Percentiles rank a stretch among this genome's conserved stretches.
Evolutionary conservation across 2,797 vertebrate genomes (phyloP).

Genomic region (Epinephelus coioides): DNA sequence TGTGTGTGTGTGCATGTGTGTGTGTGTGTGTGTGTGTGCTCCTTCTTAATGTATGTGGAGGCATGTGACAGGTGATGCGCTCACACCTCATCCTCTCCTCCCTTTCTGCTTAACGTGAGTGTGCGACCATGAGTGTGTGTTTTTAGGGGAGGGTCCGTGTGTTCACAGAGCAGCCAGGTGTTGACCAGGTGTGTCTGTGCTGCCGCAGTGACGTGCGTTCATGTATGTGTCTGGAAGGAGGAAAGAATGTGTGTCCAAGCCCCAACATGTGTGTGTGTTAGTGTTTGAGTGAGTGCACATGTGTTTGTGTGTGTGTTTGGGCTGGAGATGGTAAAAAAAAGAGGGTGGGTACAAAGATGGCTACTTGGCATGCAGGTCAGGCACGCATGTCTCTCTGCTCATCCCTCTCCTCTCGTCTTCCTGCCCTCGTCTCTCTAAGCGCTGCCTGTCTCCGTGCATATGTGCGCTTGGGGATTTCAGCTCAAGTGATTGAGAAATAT

Average conservation of each 20-base stretch:
- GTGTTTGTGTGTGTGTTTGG: slow-evolving; percentile 44
- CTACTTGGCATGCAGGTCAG: slow-evolving; percentile 85
- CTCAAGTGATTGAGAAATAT: slow-evolving; percentile 72
- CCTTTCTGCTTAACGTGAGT: background rate
- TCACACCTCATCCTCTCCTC: background rate
- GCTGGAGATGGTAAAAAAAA: slow-evolving; percentile 16
- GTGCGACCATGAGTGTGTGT: background rate
- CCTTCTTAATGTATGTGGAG: background rate
- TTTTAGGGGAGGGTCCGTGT: slow-evolving; percentile 17
- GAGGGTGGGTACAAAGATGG: slow-evolving; percentile 78
- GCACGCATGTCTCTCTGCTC: slow-evolving; percentile 58
- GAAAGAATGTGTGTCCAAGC: no score
- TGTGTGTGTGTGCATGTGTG: background rate
- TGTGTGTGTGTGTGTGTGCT: slow-evolving; percentile 34
- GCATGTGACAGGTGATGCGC: background rate
- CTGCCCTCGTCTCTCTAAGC: slow-evolving; percentile 18
- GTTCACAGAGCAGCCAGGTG: slow-evolving; percentile 62
- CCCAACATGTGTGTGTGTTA: background rate
- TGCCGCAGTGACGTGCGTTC: slow-evolving; percentile 46
- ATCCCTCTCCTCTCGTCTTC: slow-evolving; percentile 40
- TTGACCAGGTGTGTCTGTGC: slow-evolving; percentile 72
- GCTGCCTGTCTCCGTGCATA: slow-evolving; percentile 41
- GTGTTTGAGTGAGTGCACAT: slow-evolving; percentile 21
- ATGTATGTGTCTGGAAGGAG: background rate
- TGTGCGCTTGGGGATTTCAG: slow-evolving; percentile 58